Conservation (phyloP, 2,797 vertebrate species). For the Melanotaenia maccullochi region DNA sequence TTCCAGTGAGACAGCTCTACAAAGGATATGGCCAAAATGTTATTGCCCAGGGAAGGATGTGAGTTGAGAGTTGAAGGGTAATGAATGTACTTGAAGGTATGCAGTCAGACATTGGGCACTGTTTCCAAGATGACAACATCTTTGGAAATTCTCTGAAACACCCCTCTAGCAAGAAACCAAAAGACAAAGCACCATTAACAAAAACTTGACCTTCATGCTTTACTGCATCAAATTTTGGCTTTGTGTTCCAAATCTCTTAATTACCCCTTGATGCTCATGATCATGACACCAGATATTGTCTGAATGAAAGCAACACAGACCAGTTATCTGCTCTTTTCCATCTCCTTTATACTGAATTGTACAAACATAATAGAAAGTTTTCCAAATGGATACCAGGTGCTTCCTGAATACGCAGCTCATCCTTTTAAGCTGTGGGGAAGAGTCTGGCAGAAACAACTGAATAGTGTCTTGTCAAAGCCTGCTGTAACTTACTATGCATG, state of each 20-base stretch:
- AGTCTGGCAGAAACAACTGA: slow-evolving; percentile 32
- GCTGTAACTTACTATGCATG: slow-evolving; percentile 5
- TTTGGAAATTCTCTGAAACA: slow-evolving; percentile 47
- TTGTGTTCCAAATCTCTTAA: slow-evolving; percentile 48
- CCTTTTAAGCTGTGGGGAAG: slow-evolving; percentile 28
- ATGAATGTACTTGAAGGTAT: slow-evolving; percentile 44
- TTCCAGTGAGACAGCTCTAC: slow-evolving; percentile 60
- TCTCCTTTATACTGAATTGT: slow-evolving; percentile 57
- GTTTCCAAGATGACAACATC: slow-evolving; percentile 57
- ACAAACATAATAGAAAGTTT: slow-evolving; percentile 67
- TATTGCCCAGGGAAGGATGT: slow-evolving; percentile 69
- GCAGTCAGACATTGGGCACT: background rate
- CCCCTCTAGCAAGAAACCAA: slow-evolving; percentile 15
- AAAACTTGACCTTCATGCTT: slow-evolving; percentile 36
- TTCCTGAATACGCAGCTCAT: slow-evolving; percentile 56
- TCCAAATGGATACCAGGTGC: slow-evolving; percentile 78
- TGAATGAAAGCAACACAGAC: slow-evolving; percentile 45
- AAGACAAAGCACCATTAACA: slow-evolving; percentile 38
- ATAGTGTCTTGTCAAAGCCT: slow-evolving; percentile 24
- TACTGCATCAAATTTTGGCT: slow-evolving; percentile 19
- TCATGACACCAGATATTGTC: slow-evolving; percentile 52
- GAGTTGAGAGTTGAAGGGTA: slow-evolving; percentile 65
- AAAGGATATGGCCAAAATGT: slow-evolving; percentile 45
- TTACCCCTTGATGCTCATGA: slow-evolving; percentile 49
- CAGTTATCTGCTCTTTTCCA: slow-evolving; percentile 36